Conservation (phyloP, 2,888 invertebrate genomes). For the Archips crataeganus region DNA sequence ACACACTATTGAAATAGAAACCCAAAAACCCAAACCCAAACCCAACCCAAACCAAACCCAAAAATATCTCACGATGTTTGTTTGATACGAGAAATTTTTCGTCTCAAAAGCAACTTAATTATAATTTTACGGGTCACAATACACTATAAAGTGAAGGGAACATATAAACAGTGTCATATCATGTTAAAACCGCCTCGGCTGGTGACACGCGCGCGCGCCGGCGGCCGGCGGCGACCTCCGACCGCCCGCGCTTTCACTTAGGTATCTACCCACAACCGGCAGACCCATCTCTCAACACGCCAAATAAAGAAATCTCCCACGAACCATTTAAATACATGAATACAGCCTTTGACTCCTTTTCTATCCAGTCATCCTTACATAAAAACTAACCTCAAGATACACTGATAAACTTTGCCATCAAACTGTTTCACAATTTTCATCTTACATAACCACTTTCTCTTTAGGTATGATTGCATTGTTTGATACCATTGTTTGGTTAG, state of each 20-base stretch:
- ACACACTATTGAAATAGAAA: no score
- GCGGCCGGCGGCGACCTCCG: conserved; percentile 60
- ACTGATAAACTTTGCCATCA: conserved; percentile 32
- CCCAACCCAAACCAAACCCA: no score
- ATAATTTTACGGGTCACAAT: conserved; percentile 7
- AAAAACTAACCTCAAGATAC: conserved; percentile 27
- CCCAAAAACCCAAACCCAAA: no score
- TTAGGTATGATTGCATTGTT: conserved; percentile 49
- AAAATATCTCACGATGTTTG: conserved; percentile 1
- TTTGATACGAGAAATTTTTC: not conserved
- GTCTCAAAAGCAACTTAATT: conserved; percentile 18
- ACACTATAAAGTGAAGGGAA: conserved; percentile 28
- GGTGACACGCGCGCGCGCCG: conserved; percentile 42
- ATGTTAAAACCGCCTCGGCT: conserved; percentile 36
- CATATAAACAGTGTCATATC: conserved; percentile 33
- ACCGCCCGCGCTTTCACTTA: conserved; percentile 67
- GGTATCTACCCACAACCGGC: conserved; percentile 45
- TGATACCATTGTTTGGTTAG: conserved; percentile 54
- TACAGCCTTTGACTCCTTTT: conserved; percentile 38
- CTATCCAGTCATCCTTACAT: conserved; percentile 30
- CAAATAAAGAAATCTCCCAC: conserved; percentile 51
- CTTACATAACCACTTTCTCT: conserved; percentile 59
- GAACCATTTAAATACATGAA: conserved; percentile 40
- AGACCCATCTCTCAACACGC: conserved; percentile 53
- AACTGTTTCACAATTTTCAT: conserved; percentile 36